Percentiles rank a stretch among this genome's conserved stretches.
Conservation (phyloP, 1,140 invertebrate genomes). For the Stenopsyche tienmushanensis region DNA sequence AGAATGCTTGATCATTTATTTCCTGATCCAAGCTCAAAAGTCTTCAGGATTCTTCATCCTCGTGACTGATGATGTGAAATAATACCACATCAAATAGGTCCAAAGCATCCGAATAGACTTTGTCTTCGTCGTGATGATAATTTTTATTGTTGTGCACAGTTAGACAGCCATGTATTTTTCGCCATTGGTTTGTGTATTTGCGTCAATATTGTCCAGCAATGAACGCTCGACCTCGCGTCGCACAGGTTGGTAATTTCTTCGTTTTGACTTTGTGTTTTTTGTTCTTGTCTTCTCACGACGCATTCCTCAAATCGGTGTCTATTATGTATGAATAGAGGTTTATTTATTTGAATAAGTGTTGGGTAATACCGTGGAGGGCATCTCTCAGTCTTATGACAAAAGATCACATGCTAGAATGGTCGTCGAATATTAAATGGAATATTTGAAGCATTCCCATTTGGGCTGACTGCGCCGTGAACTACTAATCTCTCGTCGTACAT, state of each 20-base stretch:
- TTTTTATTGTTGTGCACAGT: no score
- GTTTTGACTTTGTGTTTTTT: constrained; percentile 1
- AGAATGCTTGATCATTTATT: no score
- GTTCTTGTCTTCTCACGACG: constrained; percentile 25
- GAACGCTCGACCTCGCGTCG: background rate
- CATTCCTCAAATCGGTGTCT: constrained; percentile 28
- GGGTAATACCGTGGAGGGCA: constrained; percentile 15
- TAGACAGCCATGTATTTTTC: no score
- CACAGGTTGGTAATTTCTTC: constrained; percentile 1
- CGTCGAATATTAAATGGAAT: background rate
- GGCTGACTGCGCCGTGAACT: background rate
- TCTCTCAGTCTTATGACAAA: constrained; percentile 12
- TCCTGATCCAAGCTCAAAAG: no score
- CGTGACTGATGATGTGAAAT: no score
- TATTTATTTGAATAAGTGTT: constrained; percentile 33
- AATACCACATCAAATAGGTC: no score
- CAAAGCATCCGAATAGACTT: no score
- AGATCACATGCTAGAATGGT: background rate
- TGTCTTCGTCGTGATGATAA: no score
- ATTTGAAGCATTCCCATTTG: background rate
- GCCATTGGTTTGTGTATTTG: no score
- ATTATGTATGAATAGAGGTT: constrained; percentile 29
- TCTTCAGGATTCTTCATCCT: no score
- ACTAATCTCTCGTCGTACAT: background rate
- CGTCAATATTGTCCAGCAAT: no score